Evolutionary conservation across 2,888 invertebrate species (phyloP), one percentile per base, ranked within the genome.

Genomic region (Melanotus villosus): DNA sequence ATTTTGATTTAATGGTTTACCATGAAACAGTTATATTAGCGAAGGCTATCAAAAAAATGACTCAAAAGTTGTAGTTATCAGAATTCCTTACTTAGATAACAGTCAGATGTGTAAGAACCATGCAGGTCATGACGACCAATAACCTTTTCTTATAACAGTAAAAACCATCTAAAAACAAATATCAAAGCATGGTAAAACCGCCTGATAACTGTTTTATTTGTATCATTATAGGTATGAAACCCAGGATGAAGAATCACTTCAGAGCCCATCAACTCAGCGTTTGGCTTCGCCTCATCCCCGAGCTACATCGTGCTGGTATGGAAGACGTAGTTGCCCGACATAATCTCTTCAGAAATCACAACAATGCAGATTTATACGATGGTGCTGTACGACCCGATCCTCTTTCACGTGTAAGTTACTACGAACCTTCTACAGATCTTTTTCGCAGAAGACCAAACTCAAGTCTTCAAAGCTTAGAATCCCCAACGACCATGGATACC

Each of bases 211-310:
- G n/a, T n/a, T n/a, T n/a, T 9, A 14, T 6, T 52, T 6, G 19
- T 30, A 32, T 18, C 82, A 73, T 84, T 85, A 0, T 89, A 97
- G 97, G 96, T 76, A 91, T 93, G 90, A 96, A 96, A 81, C 95
- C 97, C 0, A 91, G 93, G 70, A 90, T 96, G 85, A 95, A 95
- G 82, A 96, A 96, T 83, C 97, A 97, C 86, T 98, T 95, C 86
- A 90, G 97, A 54, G 96, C 97, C 1, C 97, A 97, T 85, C 96
- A 97, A 82, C 88, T 98, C 56, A 97, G 97, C 50, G 95, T 98
- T 45, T 98, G 98, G 98, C 86, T 97, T 6, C 92, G 97, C 4
- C 89, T 98, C 5, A 94, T 98, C 50, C 98, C 98, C 0, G 97
- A 97, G 83, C 88, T 95, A 0, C 95, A 95, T 82, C 88, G 94